A percentile compares a stretch with the other conserved stretches of the same genome.
Conservation (phyloP, 2,113 vertebrate genomes). For the Cephalopholis sonnerati region DNA sequence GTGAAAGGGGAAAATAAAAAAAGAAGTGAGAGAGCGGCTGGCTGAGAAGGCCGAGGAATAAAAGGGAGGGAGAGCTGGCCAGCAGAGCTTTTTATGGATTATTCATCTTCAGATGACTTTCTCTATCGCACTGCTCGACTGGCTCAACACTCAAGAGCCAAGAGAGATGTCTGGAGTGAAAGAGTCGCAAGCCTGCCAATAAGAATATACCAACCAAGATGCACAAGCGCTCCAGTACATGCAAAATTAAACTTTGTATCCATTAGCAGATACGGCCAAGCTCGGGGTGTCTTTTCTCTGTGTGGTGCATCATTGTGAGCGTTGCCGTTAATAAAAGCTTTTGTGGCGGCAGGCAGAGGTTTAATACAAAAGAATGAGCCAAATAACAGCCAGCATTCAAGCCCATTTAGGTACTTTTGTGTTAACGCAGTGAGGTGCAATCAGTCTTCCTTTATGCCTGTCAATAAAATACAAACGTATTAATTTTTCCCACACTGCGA, state of each 20-base stretch:
- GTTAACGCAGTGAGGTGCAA: background rate
- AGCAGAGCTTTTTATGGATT: slow-evolving; percentile 63
- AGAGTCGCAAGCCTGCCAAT: slow-evolving; percentile 16
- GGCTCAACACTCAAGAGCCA: slow-evolving; percentile 4
- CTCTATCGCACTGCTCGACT: slow-evolving; percentile 12
- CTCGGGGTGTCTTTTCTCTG: background rate
- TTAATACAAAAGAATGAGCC: background rate
- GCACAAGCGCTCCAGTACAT: background rate
- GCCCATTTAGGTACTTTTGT: slow-evolving; percentile 2
- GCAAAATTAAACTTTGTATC: background rate
- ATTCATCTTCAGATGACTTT: slow-evolving; percentile 52
- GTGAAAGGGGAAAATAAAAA: background rate
- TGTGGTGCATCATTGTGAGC: background rate
- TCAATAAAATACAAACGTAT: background rate
- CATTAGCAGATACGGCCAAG: background rate
- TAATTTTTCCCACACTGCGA: background rate
- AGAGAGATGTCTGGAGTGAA: slow-evolving; percentile 12
- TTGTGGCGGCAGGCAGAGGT: slow-evolving; percentile 14
- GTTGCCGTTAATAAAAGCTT: slow-evolving; percentile 15
- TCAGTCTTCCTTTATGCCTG: background rate
- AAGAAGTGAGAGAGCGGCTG: slow-evolving; percentile 1
- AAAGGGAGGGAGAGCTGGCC: slow-evolving; percentile 31
- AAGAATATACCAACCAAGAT: background rate
- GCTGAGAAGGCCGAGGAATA: slow-evolving; percentile 32
- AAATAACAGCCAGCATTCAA: background rate